Base-by-base conservation (phyloP, 2,888 invertebrate genomes). In the Cremastinae sp. region DNA sequence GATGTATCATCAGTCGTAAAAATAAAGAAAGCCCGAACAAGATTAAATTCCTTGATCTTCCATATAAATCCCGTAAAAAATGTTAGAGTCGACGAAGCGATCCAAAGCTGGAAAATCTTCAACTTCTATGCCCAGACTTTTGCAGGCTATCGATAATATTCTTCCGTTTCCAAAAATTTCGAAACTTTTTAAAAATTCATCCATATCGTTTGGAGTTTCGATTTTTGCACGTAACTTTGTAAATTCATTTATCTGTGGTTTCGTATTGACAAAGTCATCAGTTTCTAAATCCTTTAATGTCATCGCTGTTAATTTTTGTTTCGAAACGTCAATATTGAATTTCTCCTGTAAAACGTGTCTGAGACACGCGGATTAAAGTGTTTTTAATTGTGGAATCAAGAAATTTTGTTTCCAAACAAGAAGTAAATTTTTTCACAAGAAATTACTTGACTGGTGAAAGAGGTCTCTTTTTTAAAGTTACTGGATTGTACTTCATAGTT, bases 321-420 rank as follows among this genome's bases (percentile, higher is more conserved):
- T 68, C 14, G 69, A 51, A n/a, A 56, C 59, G 18, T 22, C 56
- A 20, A 80, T 53, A 39, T 82, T 77, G 39, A 83, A 84, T 73
- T 64, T 78, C 1, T 16, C 74, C 0, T 74, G 16, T 3, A 75
- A 49, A 16, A 79, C 8, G 10, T 72, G 51, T 43, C 82, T 83
- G 64, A 4, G 22, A 56, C 61, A 28, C 22, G 28, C n/a, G n/a
- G 10, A 69, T 49, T 62, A n/a, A 1, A 22, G n/a, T 62, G 18
- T 18, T 35, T 35, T 16, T 12, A 10, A 37, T 9, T 43, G 41
- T 55, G n/a, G 9, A 56, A 18, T 28, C 7, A 1, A 12, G n/a
- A 51, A n/a, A n/a, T n/a, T n/a, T n/a, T 12, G 18, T 64, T n/a
- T 16, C 10, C 18, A 18, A 18, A 10, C 1, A 7, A 4, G 1